Conservation (phyloP, 2,113 vertebrate species). For the Haemorhous mexicanus region DNA sequence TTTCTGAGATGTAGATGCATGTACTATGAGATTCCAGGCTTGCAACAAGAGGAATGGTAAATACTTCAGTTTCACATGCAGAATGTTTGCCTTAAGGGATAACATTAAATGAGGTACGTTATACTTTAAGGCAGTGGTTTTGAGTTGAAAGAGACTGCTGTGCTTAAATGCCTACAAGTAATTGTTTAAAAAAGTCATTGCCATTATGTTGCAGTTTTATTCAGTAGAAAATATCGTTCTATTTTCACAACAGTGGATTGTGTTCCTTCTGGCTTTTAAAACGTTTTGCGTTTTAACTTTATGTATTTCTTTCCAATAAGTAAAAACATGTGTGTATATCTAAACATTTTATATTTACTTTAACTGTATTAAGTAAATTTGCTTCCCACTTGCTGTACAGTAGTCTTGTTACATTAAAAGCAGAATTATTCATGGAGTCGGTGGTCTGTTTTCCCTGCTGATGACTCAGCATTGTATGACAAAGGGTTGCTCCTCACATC, state of each 20-base stretch:
- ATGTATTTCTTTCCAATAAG: conserved; percentile 50
- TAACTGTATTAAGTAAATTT: conserved; percentile 50
- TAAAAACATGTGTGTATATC: conserved; percentile 26
- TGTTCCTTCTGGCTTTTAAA: conserved; percentile 44
- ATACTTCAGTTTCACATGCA: background rate
- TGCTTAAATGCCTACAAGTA: conserved; percentile 37
- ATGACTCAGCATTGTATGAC: background rate
- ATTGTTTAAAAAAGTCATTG: conserved; percentile 41
- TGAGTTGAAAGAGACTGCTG: conserved; percentile 19
- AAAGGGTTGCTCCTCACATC: background rate
- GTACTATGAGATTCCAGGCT: conserved; percentile 23
- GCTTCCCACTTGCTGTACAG: conserved; percentile 53
- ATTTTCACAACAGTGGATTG: conserved; percentile 4
- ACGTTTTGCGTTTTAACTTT: conserved; percentile 26
- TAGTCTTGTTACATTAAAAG: conserved; percentile 67
- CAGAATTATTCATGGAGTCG: background rate
- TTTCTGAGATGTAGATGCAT: conserved; percentile 33
- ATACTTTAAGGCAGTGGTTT: background rate
- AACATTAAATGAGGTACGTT: background rate
- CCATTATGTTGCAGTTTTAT: conserved; percentile 39
- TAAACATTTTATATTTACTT: conserved; percentile 66
- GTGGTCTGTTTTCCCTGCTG: background rate
- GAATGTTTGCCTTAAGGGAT: conserved; percentile 20
- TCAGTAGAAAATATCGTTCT: conserved; percentile 8
- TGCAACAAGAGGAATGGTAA: background rate